phyloP scores from a whole-genome alignment of 2,888 invertebrate genomes.

The Sclerodermus sp. region DNA sequence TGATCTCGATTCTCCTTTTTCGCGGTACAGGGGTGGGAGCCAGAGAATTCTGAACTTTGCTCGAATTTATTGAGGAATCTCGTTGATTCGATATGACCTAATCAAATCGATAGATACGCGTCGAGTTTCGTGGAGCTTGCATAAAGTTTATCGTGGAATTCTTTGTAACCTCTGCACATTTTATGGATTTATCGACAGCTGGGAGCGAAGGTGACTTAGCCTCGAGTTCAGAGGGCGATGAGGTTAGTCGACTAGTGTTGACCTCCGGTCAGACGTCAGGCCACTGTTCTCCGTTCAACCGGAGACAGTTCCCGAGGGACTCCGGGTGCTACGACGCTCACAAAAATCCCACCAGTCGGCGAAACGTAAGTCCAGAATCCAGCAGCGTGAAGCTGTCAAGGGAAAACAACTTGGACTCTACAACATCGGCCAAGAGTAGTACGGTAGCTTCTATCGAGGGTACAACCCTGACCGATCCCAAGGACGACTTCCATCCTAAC shows the following conservation, averaged over 20 bases:
- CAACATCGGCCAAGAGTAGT: constrained; percentile 27
- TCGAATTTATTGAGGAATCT: no score
- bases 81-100: no score
- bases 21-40: no score
- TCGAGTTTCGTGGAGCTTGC: no score
- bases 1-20: no score
- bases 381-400: constrained; percentile 36
- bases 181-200: constrained; percentile 53
- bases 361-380: constrained; percentile 50
- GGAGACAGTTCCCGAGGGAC: constrained; percentile 79
- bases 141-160: no score
- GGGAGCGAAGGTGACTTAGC: constrained; percentile 79
- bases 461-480: constrained; percentile 29
- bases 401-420: constrained; percentile 56
- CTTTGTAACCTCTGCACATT: no score
- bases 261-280: constrained; percentile 56
- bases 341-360: constrained; percentile 46
- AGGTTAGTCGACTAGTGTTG: constrained; percentile 58
- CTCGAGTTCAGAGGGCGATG: constrained; percentile 78
- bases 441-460: constrained; percentile 22
- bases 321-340: constrained; percentile 77
- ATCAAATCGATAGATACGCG: no score
- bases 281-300: constrained; percentile 72
- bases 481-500: constrained; percentile 50
- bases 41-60: no score